Percentiles rank a stretch among this genome's conserved stretches.
phyloP scores from a whole-genome alignment of 2,797 vertebrate genomes.

The Microchirus variegatus region DNA sequence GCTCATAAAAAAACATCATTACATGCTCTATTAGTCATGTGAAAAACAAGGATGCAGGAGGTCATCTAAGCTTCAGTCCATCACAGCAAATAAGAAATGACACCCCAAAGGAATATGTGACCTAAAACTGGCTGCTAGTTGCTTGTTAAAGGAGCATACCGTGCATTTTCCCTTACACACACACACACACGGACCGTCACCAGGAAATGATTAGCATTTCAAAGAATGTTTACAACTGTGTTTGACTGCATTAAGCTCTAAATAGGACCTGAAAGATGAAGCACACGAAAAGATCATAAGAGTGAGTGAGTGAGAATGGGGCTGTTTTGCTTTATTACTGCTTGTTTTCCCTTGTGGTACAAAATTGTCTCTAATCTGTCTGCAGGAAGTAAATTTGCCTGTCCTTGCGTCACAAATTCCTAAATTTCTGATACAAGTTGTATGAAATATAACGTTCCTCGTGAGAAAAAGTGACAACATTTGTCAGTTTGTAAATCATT shows the following conservation, averaged over 20 bases:
- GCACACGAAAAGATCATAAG: conserved; percentile 3
- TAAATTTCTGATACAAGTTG: no score
- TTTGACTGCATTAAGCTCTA: conserved; percentile 24
- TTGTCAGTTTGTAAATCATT: no score
- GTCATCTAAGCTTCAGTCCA: conserved; percentile 1
- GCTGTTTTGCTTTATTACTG: background rate
- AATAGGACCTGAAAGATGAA: conserved; percentile 12
- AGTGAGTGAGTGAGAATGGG: background rate
- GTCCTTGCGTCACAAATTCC: no score
- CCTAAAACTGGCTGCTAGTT: background rate
- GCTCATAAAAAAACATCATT: background rate
- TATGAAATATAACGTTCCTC: no score
- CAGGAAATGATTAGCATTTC: conserved; percentile 40
- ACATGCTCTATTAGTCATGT: background rate
- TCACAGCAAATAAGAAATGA: background rate
- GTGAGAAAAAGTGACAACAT: no score
- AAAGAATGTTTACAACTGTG: conserved; percentile 35
- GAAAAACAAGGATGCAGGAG: background rate
- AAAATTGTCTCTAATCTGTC: background rate
- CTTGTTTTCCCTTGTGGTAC: background rate
- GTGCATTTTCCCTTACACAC: background rate
- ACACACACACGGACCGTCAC: background rate
- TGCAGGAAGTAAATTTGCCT: no score
- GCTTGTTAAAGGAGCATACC: background rate
- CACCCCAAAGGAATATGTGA: background rate